These are phyloP conservation scores for Pygocentrus nattereri DNA, from an alignment of 2,797 vertebrate species.

Conservation along the genomic window DNA sequence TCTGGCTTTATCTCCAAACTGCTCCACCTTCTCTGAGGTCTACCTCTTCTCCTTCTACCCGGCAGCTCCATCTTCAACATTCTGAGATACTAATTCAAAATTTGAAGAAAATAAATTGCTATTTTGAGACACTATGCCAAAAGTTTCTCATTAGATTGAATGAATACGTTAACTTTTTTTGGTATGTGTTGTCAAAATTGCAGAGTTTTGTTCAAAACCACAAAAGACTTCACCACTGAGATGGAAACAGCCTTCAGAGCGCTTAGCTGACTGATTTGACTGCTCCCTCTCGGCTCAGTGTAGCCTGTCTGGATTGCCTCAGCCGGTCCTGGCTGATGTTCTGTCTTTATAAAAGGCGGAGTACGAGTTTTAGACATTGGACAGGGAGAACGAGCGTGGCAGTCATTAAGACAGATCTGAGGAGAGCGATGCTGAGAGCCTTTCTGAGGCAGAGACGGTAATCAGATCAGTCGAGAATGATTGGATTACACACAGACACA, in stretches of 20 bases:
- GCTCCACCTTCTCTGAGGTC: too few species aligned
- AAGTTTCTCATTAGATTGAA: too few species aligned
- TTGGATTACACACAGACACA: background rate
- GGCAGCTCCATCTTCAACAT: too few species aligned
- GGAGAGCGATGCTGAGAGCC: slow-evolving; percentile 25
- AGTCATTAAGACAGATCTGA: slow-evolving; percentile 56
- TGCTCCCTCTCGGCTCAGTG: background rate
- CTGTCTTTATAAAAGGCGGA: background rate
- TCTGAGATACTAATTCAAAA: too few species aligned
- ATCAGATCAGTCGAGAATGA: slow-evolving; percentile 31
- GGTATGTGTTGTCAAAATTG: background rate
- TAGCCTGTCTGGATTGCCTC: background rate
- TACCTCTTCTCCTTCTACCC: too few species aligned
- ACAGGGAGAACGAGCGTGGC: background rate
- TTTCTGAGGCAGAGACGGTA: slow-evolving; percentile 10
- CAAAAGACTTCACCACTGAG: too few species aligned
- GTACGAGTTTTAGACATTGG: slow-evolving; percentile 16
- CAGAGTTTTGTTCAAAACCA: too few species aligned
- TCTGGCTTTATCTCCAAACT: too few species aligned
- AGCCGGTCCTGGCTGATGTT: slow-evolving; percentile 13
- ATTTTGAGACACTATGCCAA: too few species aligned
- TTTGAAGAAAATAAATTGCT: too few species aligned
- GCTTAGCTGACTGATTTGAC: background rate
- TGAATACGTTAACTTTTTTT: too few species aligned
- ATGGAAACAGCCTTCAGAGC: too few species aligned